These are phyloP conservation scores for Monomorium pharaonis DNA, from an alignment of 1,140 invertebrate species.

Conservation along the genomic window DNA sequence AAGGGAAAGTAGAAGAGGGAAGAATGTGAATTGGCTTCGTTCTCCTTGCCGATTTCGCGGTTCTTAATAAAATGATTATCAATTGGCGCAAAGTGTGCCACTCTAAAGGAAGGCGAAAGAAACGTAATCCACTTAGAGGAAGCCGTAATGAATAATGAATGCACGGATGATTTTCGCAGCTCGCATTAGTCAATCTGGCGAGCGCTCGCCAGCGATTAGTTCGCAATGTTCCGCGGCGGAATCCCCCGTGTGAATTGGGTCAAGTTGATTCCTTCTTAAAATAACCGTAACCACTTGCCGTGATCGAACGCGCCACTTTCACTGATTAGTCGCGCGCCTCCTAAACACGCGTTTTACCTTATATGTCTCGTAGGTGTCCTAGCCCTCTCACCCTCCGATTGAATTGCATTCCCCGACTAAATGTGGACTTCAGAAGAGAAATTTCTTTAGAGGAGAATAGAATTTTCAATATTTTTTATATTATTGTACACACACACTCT, in stretches of 20 bases:
- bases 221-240: constrained; percentile 6
- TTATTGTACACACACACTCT: too few relatives aligned
- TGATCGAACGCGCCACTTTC: constrained; percentile 75
- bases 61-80: constrained; percentile 2
- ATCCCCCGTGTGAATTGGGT: constrained; percentile 53
- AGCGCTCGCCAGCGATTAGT: constrained; percentile 33
- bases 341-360: constrained; percentile 31
- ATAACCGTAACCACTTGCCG: constrained; percentile 59
- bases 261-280: constrained; percentile 58
- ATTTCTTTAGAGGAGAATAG: not conserved
- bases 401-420: not conserved
- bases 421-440: not conserved
- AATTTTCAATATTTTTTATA: not conserved
- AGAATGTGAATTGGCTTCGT: not conserved
- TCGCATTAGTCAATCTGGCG: constrained; percentile 23
- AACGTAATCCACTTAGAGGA: constrained; percentile 70
- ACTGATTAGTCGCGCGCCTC: constrained; percentile 77
- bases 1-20: not conserved
- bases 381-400: not conserved
- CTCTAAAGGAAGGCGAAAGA: constrained; percentile 69
- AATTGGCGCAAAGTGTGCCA: constrained; percentile 4
- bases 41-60: not conserved
- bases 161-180: constrained; percentile 37
- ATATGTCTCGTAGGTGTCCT: not conserved
- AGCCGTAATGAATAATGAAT: constrained; percentile 58